Percentiles rank a stretch among this genome's conserved stretches.
These are phyloP conservation scores for Drosophila ezoana DNA, from an alignment of 2,888 invertebrate genomes.

Conservation along the genomic window DNA sequence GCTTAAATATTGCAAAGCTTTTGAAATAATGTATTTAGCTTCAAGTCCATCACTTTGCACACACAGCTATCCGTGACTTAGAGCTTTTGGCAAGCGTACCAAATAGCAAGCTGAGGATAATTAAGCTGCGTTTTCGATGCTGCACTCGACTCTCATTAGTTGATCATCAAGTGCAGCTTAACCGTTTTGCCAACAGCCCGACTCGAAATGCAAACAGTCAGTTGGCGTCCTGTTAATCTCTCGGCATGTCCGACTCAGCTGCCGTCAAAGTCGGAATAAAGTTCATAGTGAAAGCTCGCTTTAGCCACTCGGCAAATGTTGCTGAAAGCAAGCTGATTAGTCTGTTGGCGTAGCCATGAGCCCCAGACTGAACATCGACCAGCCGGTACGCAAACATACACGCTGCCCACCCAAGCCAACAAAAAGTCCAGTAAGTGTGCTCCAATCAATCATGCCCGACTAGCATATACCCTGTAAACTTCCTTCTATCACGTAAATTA, in stretches of 20 bases:
- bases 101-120: too few relatives aligned
- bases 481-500: too few relatives aligned
- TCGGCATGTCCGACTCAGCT: not conserved
- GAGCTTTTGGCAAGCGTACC: too few relatives aligned
- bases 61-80: too few relatives aligned
- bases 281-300: not conserved
- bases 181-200: not conserved
- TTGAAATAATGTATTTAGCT: too few relatives aligned
- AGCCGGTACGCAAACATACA: slow-evolving; percentile 6
- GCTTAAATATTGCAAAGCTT: too few relatives aligned
- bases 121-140: not conserved
- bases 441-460: not conserved
- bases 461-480: not conserved
- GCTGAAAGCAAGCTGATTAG: slow-evolving; percentile 19
- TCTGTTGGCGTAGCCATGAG: slow-evolving; percentile 22
- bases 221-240: not conserved
- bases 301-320: not conserved
- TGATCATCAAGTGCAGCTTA: not conserved
- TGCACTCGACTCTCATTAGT: too few relatives aligned
- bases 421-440: too few relatives aligned
- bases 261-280: not conserved
- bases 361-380: not conserved
- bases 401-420: not conserved
- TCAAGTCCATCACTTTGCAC: too few relatives aligned
- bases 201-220: not conserved